Base-by-base conservation (phyloP, 2,797 vertebrate genomes). In the Pangasius macronema region DNA sequence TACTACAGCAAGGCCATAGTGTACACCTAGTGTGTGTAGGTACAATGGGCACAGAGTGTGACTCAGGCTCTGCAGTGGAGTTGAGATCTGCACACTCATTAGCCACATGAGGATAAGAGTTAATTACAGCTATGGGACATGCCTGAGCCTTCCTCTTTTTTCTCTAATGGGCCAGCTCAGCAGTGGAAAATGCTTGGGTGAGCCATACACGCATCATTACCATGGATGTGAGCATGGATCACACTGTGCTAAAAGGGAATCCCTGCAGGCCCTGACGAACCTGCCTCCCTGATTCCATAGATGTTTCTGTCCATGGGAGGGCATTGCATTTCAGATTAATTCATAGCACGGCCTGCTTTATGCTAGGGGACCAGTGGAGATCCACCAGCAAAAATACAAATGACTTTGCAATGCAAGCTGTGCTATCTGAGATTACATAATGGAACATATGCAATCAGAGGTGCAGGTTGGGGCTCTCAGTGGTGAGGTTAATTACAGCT, bases 321-420 rank as follows among this genome's bases (percentile, higher is more conserved):
- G 84, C 80, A 79, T 90, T 22, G 59, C 42, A 63, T 85, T 87
- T 88, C 70, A 83, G 79, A 84, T 72, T 84, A 75, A 88, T 85
- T 89, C n/a, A 77, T 9, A 84, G 85, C 82, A 91, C 91, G 86
- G 92, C 89, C 68, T 83, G 87, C 39, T 91, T 91, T 89, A 79
- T 61, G 46, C n/a, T 65, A 22, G n/a, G 13, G 49, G n/a, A 65
- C 24, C 75, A 57, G 18, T 30, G 27, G 14, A 67, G 63, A 53
- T 87, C 39, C 73, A 88, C 73, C 91, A 65, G 72, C 61, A 87
- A 85, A 55, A 80, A 75, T 85, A 90, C 42, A 86, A 63, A 87
- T 89, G 84, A 67, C 63, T 91, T 85, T 87, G 86, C 46, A n/a
- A 53, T 20, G 22, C 67, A 61, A n/a, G 81, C 68, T 84, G 36